phyloP scores from a whole-genome alignment of 2,888 invertebrate species.

The Schrankia costaestrigalis region DNA sequence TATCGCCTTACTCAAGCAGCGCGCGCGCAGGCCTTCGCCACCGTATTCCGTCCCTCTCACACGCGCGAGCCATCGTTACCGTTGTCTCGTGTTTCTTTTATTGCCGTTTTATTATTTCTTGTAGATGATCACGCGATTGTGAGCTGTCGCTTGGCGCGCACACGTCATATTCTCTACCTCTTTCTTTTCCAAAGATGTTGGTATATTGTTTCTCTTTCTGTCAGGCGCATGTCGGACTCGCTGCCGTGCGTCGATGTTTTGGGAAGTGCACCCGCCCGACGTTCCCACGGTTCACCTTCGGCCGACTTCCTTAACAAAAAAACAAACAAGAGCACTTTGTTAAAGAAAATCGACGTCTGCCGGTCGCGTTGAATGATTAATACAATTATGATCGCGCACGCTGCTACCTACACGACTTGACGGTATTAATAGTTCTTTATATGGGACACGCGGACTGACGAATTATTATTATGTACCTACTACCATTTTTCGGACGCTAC shows the following conservation, averaged over 20 bases:
- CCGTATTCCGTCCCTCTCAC: constrained; percentile 62
- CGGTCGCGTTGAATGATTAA: constrained; percentile 79
- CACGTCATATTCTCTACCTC: constrained; percentile 66
- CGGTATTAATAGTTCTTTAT: constrained; percentile 73
- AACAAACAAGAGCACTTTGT: constrained; percentile 81
- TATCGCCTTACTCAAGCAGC: constrained; percentile 75
- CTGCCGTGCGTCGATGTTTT: constrained; percentile 81
- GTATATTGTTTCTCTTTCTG: constrained; percentile 48
- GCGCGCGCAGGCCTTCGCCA: constrained; percentile 69
- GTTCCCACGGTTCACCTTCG: constrained; percentile 81
- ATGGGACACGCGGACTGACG: constrained; percentile 60
- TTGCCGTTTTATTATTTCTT: constrained; percentile 81
- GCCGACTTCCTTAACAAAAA: constrained; percentile 80
- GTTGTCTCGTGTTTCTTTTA: constrained; percentile 79
- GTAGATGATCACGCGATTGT: constrained; percentile 81
- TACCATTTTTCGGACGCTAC: constrained; percentile 43
- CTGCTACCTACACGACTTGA: constrained; percentile 67
- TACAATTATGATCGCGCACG: constrained; percentile 78
- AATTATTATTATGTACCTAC: constrained; percentile 31
- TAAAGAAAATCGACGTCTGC: constrained; percentile 81
- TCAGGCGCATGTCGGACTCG: constrained; percentile 72
- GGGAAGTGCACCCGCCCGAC: constrained; percentile 81
- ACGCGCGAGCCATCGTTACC: constrained; percentile 59
- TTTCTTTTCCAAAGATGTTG: constrained; percentile 24
- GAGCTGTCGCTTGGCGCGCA: constrained; percentile 79